Conservation (phyloP, 2,888 invertebrate genomes). For the Rugalucina vietnamica region DNA sequence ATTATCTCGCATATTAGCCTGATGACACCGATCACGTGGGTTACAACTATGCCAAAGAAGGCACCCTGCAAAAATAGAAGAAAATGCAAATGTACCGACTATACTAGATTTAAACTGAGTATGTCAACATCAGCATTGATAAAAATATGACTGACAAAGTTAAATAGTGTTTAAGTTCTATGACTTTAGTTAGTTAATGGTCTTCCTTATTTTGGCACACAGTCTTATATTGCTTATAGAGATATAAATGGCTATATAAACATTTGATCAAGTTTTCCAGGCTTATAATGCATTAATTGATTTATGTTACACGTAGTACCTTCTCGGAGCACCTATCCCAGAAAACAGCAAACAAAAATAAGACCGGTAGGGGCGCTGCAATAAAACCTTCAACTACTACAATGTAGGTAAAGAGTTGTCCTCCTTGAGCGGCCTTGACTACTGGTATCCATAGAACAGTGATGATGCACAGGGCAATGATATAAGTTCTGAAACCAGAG, state of each 20-base stretch:
- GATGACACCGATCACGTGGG: conserved; percentile 36
- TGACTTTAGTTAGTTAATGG: no score
- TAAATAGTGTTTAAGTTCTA: no score
- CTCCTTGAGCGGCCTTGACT: conserved; percentile 82
- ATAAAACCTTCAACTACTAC: conserved; percentile 85
- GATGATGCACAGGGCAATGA: conserved; percentile 75
- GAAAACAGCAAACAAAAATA: conserved; percentile 85
- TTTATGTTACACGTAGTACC: no score
- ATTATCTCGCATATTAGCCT: conserved; percentile 47
- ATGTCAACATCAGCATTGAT: no score
- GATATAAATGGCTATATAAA: no score
- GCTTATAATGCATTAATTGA: no score
- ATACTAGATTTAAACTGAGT: no score
- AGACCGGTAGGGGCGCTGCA: conserved; percentile 85
- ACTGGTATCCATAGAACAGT: conserved; percentile 84
- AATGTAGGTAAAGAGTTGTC: conserved; percentile 85
- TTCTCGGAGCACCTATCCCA: conserved; percentile 84
- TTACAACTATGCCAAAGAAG: conserved; percentile 40
- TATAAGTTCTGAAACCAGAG: conserved; percentile 70
- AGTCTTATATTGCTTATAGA: no score
- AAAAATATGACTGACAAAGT: no score
- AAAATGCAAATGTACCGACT: neutral
- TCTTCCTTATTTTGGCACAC: no score
- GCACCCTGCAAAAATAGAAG: conserved; percentile 33
- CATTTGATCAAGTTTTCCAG: no score